Base-by-base conservation (phyloP, 2,888 invertebrate genomes). In the Melanchra persicariae region DNA sequence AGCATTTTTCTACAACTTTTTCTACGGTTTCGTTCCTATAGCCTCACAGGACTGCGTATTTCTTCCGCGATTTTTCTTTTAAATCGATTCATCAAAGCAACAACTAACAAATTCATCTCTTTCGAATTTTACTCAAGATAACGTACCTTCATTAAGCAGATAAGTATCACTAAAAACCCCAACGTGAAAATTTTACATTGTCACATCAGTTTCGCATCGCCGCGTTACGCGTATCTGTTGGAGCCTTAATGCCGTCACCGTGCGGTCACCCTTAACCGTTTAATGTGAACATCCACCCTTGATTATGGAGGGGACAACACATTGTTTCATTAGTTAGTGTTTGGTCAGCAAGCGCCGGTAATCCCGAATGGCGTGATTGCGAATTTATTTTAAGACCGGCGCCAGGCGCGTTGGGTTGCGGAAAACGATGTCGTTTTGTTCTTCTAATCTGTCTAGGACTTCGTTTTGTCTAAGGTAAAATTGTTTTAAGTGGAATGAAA, bases 281-380 rank as follows among this genome's bases (percentile, higher is more conserved):
- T 87, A 88, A 89, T 86, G 87, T 81, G 83, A 77, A 85, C 84
- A 84, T 86, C 84, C 69, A 83, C 85, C 87, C 87, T 91, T 89
- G 88, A 91, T 91, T 90, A 88, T 87, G 83, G 87, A 85, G 88
- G 88, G 89, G 85, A 84, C 79, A 86, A 87, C 86, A 87, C 87
- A 89, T 87, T 87, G 90, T 91, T 92, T 92, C 92, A 92, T 92
- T 91, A 92, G 86, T 86, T 85, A 77, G 75, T 87, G 89, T 90
- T 87, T 88, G 91, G 92, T 92, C 92, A 92, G 92, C 92, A 80
- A 71, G 75, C 72, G 62, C 60, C 70, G 61, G 83, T 87, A 87
- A 87, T 80, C 73, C 80, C 70, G 75, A 60, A 76, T 72, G 60
- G 66, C 67, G 65, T 78, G 81, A 83, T 83, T 83, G 78, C 62